These are phyloP conservation scores for Sminthurinus signatus DNA, from an alignment of 1,140 invertebrate species.

Conservation along the genomic window DNA sequence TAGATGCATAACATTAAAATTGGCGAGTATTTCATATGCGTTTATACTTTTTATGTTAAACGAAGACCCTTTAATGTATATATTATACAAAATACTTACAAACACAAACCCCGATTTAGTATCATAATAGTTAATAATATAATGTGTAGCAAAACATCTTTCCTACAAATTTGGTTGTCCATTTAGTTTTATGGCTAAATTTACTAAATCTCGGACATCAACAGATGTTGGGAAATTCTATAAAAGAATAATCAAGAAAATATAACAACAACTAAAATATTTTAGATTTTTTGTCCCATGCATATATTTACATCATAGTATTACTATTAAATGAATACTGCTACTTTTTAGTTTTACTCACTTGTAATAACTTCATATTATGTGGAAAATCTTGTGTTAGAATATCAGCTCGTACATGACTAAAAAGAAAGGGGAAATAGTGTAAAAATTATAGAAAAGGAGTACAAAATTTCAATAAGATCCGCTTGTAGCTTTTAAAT, in stretches of 20 bases:
- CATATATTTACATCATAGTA: too few relatives aligned
- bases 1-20: too few relatives aligned
- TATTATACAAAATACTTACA: too few relatives aligned
- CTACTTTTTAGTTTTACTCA: constrained; percentile 38
- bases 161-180: too few relatives aligned
- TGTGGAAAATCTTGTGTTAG: constrained; percentile 78
- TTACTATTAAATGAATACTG: not conserved
- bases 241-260: constrained; percentile 5
- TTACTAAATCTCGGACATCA: constrained; percentile 38
- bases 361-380: constrained; percentile 87
- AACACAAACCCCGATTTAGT: too few relatives aligned
- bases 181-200: constrained; percentile 26
- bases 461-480: constrained; percentile 25
- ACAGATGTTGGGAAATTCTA: constrained; percentile 35
- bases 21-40: too few relatives aligned
- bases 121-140: too few relatives aligned
- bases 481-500: too few relatives aligned
- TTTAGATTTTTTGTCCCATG: not conserved
- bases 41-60: too few relatives aligned
- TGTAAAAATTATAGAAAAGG: constrained; percentile 19
- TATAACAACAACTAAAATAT: not conserved
- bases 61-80: too few relatives aligned
- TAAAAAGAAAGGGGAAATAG: constrained; percentile 47
- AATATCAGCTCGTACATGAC: constrained; percentile 72
- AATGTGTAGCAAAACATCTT: too few relatives aligned